Evolutionary conservation across 2,797 vertebrate species (phyloP).

Genomic region (Bryconaethiops microstoma): DNA sequence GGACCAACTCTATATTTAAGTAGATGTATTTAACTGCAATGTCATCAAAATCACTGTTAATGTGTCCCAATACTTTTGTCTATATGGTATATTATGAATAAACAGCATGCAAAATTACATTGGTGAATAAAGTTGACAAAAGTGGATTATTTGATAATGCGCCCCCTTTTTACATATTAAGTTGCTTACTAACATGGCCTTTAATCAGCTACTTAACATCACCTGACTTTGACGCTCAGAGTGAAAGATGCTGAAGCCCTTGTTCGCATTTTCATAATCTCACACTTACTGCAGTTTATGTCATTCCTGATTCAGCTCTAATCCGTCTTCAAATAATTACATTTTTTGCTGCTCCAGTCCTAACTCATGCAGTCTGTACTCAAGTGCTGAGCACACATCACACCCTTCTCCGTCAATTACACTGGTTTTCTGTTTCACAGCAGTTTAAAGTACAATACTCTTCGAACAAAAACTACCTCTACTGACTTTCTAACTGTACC

Average conservation of each 20-base stretch:
- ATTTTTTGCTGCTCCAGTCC: not conserved
- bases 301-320: not conserved
- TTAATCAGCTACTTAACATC: not conserved
- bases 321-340: not conserved
- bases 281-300: not conserved
- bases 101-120: too few relatives aligned
- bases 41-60: too few relatives aligned
- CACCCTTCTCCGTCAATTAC: not conserved
- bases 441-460: not conserved
- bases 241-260: not conserved
- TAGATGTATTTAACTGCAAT: too few relatives aligned
- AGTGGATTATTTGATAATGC: not conserved
- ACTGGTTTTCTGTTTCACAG: constrained; percentile 2
- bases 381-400: constrained; percentile 3
- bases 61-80: too few relatives aligned
- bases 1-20: too few relatives aligned
- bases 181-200: not conserved
- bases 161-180: not conserved
- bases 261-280: not conserved
- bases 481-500: too few relatives aligned
- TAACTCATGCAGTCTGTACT: too few relatives aligned
- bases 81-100: too few relatives aligned
- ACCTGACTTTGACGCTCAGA: not conserved
- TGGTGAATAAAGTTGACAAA: not conserved
- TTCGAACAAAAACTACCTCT: too few relatives aligned